These are phyloP conservation scores for Phycodurus eques DNA, from an alignment of 2,113 vertebrate genomes.

Conservation along the genomic window DNA sequence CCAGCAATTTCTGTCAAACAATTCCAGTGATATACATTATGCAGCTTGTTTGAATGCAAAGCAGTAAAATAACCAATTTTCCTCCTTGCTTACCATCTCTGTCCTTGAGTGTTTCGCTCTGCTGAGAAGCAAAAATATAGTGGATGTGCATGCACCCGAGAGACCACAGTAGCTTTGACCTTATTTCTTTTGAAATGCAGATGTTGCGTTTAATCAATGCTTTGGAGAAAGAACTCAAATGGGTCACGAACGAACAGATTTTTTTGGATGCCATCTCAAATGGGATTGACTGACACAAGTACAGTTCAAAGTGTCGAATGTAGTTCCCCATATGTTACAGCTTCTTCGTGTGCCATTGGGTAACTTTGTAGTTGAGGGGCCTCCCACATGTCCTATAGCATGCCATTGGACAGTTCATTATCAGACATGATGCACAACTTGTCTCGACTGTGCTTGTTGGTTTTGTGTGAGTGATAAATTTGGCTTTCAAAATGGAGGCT, in stretches of 20 bases:
- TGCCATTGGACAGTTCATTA: background rate
- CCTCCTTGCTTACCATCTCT: slow-evolving; percentile 2
- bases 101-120: background rate
- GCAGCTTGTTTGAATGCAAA: background rate
- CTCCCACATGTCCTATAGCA: background rate
- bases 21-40: background rate
- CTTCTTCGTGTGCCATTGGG: slow-evolving; percentile 19
- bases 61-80: background rate
- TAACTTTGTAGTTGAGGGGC: slow-evolving; percentile 35
- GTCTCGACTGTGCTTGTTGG: background rate
- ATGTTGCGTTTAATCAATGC: slow-evolving; percentile 25
- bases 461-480: background rate
- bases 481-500: slow-evolving; percentile 10
- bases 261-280: slow-evolving; percentile 6
- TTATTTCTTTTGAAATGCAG: slow-evolving; percentile 33
- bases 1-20: background rate
- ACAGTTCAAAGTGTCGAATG: slow-evolving; percentile 20
- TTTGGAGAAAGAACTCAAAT: slow-evolving; percentile 26
- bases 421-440: background rate
- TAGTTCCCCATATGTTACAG: slow-evolving; percentile 22
- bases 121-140: background rate
- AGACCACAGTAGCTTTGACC: slow-evolving; percentile 31
- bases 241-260: slow-evolving; percentile 10
- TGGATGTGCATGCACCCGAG: slow-evolving; percentile 14
- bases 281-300: slow-evolving; percentile 23